Evolutionary conservation across 1,140 invertebrate species (phyloP).

Genomic region (Drosophila biarmipes): DNA sequence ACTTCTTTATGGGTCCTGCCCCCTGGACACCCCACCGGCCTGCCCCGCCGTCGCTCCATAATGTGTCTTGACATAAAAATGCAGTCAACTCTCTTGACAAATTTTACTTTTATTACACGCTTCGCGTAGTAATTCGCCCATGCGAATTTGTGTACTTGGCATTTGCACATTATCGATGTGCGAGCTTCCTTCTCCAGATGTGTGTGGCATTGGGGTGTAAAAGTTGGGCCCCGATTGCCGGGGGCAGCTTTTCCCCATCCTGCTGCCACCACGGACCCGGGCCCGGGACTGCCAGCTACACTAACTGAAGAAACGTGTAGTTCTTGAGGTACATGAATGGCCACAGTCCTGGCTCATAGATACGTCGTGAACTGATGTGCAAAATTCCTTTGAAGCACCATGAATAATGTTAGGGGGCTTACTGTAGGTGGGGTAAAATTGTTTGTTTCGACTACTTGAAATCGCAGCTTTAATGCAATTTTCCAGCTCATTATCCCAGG

Average conservation of each 20-base stretch:
- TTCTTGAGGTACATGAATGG: not conserved
- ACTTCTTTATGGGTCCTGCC: not conserved
- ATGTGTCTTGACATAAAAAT: constrained; percentile 45
- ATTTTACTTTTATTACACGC: constrained; percentile 70
- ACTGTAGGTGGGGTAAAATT: too few relatives aligned
- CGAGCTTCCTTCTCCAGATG: not conserved
- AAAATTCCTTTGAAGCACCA: too few relatives aligned
- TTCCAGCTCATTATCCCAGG: not conserved
- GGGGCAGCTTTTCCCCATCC: not conserved
- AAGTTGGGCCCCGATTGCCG: constrained; percentile 22
- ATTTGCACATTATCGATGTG: constrained; percentile 60
- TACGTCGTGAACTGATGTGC: not conserved
- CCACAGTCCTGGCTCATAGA: not conserved
- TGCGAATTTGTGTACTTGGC: constrained; percentile 50
- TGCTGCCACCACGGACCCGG: constrained; percentile 14
- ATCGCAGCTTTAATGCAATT: not conserved
- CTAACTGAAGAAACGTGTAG: not conserved
- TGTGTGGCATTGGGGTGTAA: constrained; percentile 17
- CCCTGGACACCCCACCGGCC: not conserved
- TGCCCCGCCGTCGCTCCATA: not conserved
- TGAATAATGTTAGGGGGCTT: too few relatives aligned
- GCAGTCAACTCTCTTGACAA: constrained; percentile 76
- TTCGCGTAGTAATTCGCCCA: too few relatives aligned
- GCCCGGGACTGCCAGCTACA: not conserved
- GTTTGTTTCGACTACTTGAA: too few relatives aligned